A percentile compares a stretch with the other conserved stretches of the same genome.
These are phyloP conservation scores for Euborellia annulipes DNA, from an alignment of 1,140 invertebrate species.

Conservation along the genomic window DNA sequence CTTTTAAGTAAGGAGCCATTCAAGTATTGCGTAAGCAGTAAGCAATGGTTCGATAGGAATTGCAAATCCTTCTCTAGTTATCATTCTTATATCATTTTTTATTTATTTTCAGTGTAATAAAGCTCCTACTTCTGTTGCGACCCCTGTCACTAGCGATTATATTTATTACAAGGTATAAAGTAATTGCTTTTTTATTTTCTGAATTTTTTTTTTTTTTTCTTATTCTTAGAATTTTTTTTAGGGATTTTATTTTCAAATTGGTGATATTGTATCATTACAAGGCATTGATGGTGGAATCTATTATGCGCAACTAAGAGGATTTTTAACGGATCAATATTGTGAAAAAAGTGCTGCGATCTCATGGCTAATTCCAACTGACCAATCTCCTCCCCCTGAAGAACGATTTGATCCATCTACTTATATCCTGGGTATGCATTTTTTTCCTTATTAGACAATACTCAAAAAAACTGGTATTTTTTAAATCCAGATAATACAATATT, in stretches of 20 bases:
- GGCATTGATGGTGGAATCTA: conserved; percentile 61
- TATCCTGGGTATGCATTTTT: conserved; percentile 58
- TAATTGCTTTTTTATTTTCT: conserved; percentile 2
- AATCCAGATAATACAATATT: too few species aligned
- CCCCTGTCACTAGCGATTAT: conserved; percentile 60
- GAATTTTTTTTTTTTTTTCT: too few species aligned
- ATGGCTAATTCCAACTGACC: conserved; percentile 74
- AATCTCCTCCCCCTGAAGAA: conserved; percentile 56
- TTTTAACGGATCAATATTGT: conserved; percentile 82
- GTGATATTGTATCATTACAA: conserved; percentile 77
- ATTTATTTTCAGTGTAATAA: conserved; percentile 44
- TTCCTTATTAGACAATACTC: too few species aligned
- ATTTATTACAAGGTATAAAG: conserved; percentile 60
- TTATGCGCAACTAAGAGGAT: conserved; percentile 78
- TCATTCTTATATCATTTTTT: conserved; percentile 4
- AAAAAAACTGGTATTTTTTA: too few species aligned
- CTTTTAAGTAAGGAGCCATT: neutral
- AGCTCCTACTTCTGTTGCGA: conserved; percentile 60
- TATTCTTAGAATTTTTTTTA: conserved; percentile 21
- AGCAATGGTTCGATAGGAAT: too few species aligned
- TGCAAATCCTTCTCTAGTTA: too few species aligned
- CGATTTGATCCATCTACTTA: conserved; percentile 83
- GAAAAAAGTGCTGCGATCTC: conserved; percentile 88
- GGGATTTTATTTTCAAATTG: conserved; percentile 73
- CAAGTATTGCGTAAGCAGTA: too few species aligned